Conservation (phyloP, 2,888 invertebrate species). For the Hoplodrina ambigua region DNA sequence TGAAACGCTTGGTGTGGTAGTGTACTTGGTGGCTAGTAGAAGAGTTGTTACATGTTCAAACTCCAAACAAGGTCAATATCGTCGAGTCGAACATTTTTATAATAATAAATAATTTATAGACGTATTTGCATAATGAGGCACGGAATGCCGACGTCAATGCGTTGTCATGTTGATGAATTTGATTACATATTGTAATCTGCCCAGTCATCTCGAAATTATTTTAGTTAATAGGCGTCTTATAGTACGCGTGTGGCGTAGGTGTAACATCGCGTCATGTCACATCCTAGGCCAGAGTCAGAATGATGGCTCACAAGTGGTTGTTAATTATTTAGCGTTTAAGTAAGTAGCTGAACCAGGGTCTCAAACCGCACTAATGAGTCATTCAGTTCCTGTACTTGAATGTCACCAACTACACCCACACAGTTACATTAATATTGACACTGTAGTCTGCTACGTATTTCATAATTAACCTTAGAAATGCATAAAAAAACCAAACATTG, state of each 20-base stretch:
- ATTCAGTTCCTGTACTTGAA: conserved; percentile 9
- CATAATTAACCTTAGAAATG: conserved; percentile 21
- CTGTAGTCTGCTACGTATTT: conserved; percentile 20
- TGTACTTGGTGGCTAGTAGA: not conserved
- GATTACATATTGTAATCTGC: conserved; percentile 18
- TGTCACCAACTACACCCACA: not conserved
- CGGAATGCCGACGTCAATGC: not conserved
- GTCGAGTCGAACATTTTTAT: conserved; percentile 3
- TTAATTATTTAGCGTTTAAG: conserved; percentile 17
- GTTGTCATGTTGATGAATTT: conserved; percentile 33
- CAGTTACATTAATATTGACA: not conserved
- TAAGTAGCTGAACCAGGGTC: conserved; percentile 7
- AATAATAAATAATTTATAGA: not conserved
- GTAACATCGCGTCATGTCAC: not conserved
- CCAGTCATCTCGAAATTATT: conserved; percentile 16
- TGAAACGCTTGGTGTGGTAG: no score
- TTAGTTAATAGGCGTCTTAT: conserved; percentile 2
- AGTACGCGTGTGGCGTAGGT: not conserved
- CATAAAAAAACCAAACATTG: conserved; percentile 32
- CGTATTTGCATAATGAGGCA: conserved; percentile 22
- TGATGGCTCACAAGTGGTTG: not conserved
- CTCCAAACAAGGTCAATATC: conserved; percentile 10
- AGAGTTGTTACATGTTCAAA: not conserved
- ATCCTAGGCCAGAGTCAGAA: not conserved
- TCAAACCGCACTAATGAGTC: conserved; percentile 4